phyloP scores from a whole-genome alignment of 2,888 invertebrate species.

The Pherbina coryleti region DNA sequence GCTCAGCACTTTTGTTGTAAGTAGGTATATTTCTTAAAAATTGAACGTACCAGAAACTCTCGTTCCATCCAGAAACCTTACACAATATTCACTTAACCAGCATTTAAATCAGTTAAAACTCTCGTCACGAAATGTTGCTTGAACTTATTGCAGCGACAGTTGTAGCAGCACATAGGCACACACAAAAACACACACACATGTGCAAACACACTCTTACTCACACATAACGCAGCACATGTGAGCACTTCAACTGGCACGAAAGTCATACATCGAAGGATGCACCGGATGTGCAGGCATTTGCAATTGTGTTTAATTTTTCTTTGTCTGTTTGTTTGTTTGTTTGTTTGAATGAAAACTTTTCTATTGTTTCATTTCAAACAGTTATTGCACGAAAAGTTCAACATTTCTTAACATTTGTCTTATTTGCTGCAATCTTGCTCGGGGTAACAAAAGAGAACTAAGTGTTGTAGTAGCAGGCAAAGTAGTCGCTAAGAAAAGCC shows the following conservation, averaged over 20 bases:
- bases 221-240: neutral
- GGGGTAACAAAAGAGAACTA: neutral
- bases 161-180: neutral
- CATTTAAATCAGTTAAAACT: conserved; percentile 9
- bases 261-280: conserved; percentile 8
- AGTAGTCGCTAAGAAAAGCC: neutral
- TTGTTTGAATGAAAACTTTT: neutral
- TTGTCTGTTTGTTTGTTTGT: neutral
- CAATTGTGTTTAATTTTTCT: conserved; percentile 5
- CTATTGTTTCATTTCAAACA: neutral
- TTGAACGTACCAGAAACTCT: too few species aligned
- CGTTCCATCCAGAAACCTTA: too few species aligned
- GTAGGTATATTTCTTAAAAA: too few species aligned
- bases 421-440: neutral
- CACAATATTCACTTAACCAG: too few species aligned
- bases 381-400: neutral
- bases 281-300: conserved; percentile 12
- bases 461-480: neutral
- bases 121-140: neutral
- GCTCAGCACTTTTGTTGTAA: too few species aligned
- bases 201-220: too few species aligned
- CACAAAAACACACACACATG: neutral
- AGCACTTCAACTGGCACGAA: neutral
- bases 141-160: neutral
- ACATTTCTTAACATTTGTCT: conserved; percentile 6